Evolutionary conservation across 1,140 invertebrate genomes (phyloP).

Genomic region (Oppia nitens): DNA sequence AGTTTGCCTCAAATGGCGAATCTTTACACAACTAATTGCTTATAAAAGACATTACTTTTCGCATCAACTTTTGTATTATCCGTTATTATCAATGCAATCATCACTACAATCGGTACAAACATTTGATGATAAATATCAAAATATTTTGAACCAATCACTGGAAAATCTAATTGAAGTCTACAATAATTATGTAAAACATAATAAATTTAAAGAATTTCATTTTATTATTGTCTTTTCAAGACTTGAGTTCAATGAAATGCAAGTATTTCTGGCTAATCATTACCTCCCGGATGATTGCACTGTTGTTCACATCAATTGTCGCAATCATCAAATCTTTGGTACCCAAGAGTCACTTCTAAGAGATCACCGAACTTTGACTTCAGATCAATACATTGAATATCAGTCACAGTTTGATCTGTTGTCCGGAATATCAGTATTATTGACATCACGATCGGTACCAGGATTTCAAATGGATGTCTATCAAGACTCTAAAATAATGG

Average conservation of each 20-base stretch:
- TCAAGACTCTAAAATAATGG: not conserved
- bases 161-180: not conserved
- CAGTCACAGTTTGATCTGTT: not conserved
- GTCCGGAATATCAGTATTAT: not conserved
- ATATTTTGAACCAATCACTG: not conserved
- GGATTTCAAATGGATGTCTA: not conserved
- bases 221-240: not conserved
- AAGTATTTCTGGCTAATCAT: not conserved
- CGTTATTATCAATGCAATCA: too few species aligned
- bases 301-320: not conserved
- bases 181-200: not conserved
- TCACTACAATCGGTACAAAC: not conserved
- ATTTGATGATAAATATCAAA: not conserved
- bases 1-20: not conserved
- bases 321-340: not conserved
- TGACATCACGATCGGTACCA: not conserved
- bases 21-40: not conserved
- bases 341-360: not conserved
- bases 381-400: not conserved
- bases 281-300: not conserved
- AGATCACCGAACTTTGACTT: not conserved
- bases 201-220: not conserved
- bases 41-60: not conserved
- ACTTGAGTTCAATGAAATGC: not conserved
- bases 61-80: not conserved